A percentile compares a stretch with the other conserved stretches of the same genome.
phyloP scores from a whole-genome alignment of 2,113 vertebrate genomes.

The Lates calcarifer region DNA sequence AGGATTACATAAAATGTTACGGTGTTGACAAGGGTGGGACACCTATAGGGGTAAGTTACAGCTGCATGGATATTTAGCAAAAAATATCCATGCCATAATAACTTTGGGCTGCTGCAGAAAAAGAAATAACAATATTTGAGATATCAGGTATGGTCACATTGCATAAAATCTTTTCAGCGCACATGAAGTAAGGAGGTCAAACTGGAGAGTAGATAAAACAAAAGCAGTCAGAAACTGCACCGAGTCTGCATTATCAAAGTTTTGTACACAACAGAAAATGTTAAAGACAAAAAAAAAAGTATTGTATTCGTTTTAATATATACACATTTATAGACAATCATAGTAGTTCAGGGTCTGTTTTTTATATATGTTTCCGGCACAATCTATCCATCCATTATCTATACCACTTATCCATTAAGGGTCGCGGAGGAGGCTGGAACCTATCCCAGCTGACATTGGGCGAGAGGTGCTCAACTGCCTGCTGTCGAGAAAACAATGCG shows the following conservation, averaged over 20 bases:
- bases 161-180: neutral
- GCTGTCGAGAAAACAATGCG: too few relatives aligned
- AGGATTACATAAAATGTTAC: slow-evolving; percentile 34
- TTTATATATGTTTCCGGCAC: too few relatives aligned
- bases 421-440: too few relatives aligned
- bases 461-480: too few relatives aligned
- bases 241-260: neutral
- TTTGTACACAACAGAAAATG: neutral
- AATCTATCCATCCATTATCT: too few relatives aligned
- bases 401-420: too few relatives aligned
- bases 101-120: neutral
- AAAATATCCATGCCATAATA: neutral
- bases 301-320: neutral
- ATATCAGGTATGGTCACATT: neutral
- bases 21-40: neutral
- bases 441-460: too few relatives aligned
- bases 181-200: neutral
- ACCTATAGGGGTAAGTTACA: neutral
- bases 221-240: neutral
- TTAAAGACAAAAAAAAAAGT: too few relatives aligned
- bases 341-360: too few relatives aligned
- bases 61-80: too few relatives aligned
- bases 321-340: neutral
- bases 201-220: neutral
- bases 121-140: neutral